A percentile compares a stretch with the other conserved stretches of the same genome.
Evolutionary conservation across 2,797 vertebrate genomes (phyloP).

Genomic region (Gallinago nigripennis): DNA sequence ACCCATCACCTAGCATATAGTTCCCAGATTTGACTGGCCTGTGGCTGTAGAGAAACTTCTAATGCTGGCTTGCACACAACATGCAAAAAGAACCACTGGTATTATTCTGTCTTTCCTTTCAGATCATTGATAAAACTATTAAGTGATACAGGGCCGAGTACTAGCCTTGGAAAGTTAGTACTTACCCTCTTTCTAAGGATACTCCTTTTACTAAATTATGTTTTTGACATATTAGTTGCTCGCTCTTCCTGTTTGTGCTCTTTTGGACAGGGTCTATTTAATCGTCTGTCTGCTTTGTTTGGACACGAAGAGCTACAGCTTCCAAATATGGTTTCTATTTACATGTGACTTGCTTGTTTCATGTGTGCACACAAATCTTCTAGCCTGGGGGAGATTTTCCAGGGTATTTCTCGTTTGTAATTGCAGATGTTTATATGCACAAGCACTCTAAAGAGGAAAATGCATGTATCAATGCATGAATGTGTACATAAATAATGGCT

Average conservation of each 20-base stretch:
- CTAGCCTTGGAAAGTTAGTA: not conserved
- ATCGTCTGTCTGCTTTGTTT: not conserved
- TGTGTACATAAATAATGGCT: not conserved
- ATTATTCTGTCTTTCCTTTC: not conserved
- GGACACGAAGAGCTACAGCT: not conserved
- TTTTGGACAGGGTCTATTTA: not conserved
- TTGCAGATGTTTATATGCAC: not conserved
- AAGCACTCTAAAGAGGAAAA: not conserved
- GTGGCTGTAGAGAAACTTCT: not conserved
- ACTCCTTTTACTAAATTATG: not conserved
- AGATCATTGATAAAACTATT: not conserved
- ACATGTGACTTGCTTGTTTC: not conserved
- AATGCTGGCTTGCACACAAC: not conserved
- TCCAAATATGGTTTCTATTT: slow-evolving; percentile 25
- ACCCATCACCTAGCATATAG: not conserved
- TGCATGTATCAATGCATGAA: not conserved
- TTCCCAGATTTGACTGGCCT: not conserved
- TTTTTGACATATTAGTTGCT: not conserved
- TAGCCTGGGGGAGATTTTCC: not conserved
- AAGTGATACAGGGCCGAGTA: not conserved
- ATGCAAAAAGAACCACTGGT: not conserved
- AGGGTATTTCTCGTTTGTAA: not conserved
- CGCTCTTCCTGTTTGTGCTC: not conserved
- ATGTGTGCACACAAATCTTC: not conserved
- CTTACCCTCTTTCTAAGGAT: not conserved